Evolutionary conservation across 1,140 invertebrate genomes (phyloP), one percentile per base, ranked within the genome.

Genomic region (Solenopsis fugax): DNA sequence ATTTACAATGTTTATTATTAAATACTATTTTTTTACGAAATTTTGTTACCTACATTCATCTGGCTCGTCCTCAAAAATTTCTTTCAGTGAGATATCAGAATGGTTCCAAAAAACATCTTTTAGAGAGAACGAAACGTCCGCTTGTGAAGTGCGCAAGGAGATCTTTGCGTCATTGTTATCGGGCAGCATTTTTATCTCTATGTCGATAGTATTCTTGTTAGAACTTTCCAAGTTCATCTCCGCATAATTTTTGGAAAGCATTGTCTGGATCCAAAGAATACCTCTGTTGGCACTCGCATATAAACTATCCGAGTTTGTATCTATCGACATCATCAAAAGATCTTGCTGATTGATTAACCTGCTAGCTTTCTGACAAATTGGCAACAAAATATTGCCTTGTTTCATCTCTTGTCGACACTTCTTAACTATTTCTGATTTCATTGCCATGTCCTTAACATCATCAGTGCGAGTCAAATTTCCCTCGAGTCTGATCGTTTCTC

Each of bases 371-470:
- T 95, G 95, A 90, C 97, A 97, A 80, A 0, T 12, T 65, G 64
- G 64, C 18, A 41, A 95, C 93, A 6, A 92, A 91, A 45, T 93
- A 89, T 96, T 96, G 16, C 95, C 95, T 84, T 95, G 75, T 62
- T 95, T 91, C 89, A 96, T 96, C 89, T 97, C 93, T 52, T 94
- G 54, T 54, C 93, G 41, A 89, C 96, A 97, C 85, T 95, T 81
- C 52, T 96, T 92, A 29, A 93, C 93, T 10, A 93, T 16, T 2
- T 93, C 91, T 6, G 93, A 88, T 5, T 95, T 82, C 50, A 94
- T 88, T 29, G 97, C 90, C 45, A 95, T 93, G 37, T 96, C 90
- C 75, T 93, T 95, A 71, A 95, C 95, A 41, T 96, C 93, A 12
- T 96, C 85, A 48, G 94, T 96, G 90, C 96, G 96, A 37, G 94